phyloP scores from a whole-genome alignment of 2,797 vertebrate species.

The Darevskia nairensis region DNA sequence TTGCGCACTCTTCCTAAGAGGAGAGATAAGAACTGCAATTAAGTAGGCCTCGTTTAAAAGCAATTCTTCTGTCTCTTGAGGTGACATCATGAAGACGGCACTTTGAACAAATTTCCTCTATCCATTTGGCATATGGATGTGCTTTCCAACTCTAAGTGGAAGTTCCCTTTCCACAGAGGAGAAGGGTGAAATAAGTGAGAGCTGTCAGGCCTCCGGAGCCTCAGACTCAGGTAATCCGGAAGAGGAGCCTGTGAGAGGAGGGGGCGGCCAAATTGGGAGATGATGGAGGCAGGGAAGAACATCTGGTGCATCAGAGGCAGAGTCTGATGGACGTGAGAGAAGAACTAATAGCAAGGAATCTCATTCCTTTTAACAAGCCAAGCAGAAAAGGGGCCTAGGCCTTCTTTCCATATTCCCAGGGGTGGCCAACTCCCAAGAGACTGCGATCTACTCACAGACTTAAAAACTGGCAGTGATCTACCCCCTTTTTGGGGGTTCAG shows the following conservation, averaged over 20 bases:
- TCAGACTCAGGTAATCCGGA: not conserved
- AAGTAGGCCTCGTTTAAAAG: not conserved
- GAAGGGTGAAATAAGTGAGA: not conserved
- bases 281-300: not conserved
- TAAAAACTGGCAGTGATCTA: no score
- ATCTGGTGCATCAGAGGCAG: not conserved
- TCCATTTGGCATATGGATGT: not conserved
- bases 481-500: no score
- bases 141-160: not conserved
- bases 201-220: not conserved
- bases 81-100: not conserved
- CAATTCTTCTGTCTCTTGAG: not conserved
- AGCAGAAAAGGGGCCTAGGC: not conserved
- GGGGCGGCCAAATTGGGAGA: not conserved
- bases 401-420: not conserved
- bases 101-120: not conserved
- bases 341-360: not conserved
- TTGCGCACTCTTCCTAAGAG: slow-evolving; percentile 91
- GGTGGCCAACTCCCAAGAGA: no score
- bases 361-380: not conserved
- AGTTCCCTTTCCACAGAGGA: not conserved
- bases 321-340: not conserved
- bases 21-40: not conserved
- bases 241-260: not conserved
- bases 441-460: no score